Base-by-base conservation (phyloP, 2,888 invertebrate species). In the Tenthredo mesomela region DNA sequence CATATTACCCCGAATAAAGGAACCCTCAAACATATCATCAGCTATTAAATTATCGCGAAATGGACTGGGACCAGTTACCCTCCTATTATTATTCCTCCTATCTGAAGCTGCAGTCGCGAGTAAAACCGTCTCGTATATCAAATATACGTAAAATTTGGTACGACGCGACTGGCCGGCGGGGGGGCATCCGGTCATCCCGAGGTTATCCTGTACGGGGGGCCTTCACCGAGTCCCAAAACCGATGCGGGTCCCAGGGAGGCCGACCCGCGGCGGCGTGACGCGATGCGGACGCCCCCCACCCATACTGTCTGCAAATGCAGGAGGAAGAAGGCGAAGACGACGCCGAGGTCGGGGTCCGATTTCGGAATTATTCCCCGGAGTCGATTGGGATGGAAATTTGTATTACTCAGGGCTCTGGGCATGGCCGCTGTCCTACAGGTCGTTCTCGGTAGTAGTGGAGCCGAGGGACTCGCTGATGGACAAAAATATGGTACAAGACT, bases 401-500 rank as follows among this genome's bases (percentile, higher is more conserved):
- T 61, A 29, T 21, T 47, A 33, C 67, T 77, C 47, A 67, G 77
- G 61, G 61, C 47, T 50, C 1, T 82, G 25, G 67, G 65, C 1
- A 67, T 87, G 84, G 87, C 40, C 54, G 83, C 86, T 10, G 65
- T 90, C 47, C 86, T 89, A 83, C 82, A 89, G 67, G 89, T 86
- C 21, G 84, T 90, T 77, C 78, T 88, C 86, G 88, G 87, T 80
- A 89, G 88, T 25, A 89, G 88, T 25, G 86, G 89, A 71, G 91
- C 90, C 85, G 93, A 93, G 54, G 93, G 89, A 89, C 87, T 94
- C 92, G 88, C 94, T 95, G 91, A 95, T 94, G 94, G 95, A 90
- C 97, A 97, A 93, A 97, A 97, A 93, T 97, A 97, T 94, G 96
- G 96, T 94, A 96, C 97, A 87, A 95, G 97, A 89, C 96, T 97